Evolutionary conservation across 2,797 vertebrate genomes (phyloP), one percentile per base, ranked within the genome.

Genomic region (Labeo calbasu): DNA sequence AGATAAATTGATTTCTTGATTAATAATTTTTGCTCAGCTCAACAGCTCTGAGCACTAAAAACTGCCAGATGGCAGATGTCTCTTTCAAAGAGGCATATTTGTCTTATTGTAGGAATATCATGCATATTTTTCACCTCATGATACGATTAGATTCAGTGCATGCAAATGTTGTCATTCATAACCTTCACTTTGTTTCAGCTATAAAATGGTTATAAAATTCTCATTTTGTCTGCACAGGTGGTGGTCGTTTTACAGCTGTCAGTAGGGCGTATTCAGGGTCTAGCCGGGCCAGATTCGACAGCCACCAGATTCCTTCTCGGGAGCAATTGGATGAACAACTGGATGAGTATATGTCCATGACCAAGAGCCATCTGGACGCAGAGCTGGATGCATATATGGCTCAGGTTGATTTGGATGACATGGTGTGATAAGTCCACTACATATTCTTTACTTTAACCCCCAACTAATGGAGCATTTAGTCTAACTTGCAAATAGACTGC

Each of bases 341-440:
- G 48, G 96, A 97, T 13, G 95, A 95, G 0, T 97, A 97, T 91
- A 97, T 97, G 96, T 97, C 96, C 0, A 96, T 95, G 87, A 96
- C 94, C 0, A 97, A 96, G 89, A 95, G 95, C 84, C 94, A 96
- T 87, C 94, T 99, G 86, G 98, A 98, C 2, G 94, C 95, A 0
- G 95, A 98, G 92, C 93, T 98, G 89, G 97, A 98, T 32, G 94
- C 94, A 0, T 98, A 98, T 91, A 98, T 97, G 97, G 96, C 97
- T 1, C 93, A 94, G 88, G 89, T 93, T 73, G 95, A 96, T 79
- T 94, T 96, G 0, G 94, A 95, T 72, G 88, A 92, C 11, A 86
- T 94, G 8, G 94, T 95, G 70, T 96, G 93, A 95, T 78, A 4
- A 23, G 63, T 36, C 25, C 77, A 53, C 15, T 1, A 17, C 17